Evolutionary conservation across 2,888 invertebrate genomes (phyloP).

Genomic region (Tholera decimalis): DNA sequence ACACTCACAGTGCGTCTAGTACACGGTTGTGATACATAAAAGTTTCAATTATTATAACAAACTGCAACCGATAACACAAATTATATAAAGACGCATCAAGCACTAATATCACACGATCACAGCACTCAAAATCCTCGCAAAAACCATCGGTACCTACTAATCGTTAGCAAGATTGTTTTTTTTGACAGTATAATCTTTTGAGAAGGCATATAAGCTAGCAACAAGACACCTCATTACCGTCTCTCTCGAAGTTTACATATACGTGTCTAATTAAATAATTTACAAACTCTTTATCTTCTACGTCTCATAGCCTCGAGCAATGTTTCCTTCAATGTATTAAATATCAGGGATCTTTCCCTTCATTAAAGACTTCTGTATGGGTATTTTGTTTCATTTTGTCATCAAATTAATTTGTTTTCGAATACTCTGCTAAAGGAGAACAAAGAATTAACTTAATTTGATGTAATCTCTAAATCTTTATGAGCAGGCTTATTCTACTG

Average conservation of each 20-base stretch:
- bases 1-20: too few relatives aligned
- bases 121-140: too few relatives aligned
- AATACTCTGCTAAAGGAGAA: not conserved
- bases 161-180: too few relatives aligned
- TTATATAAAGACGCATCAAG: too few relatives aligned
- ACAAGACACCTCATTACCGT: constrained; percentile 28
- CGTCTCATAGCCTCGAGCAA: constrained; percentile 10
- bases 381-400: constrained; percentile 14
- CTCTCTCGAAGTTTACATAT: constrained; percentile 12
- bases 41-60: too few relatives aligned
- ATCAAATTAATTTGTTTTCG: not conserved
- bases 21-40: too few relatives aligned
- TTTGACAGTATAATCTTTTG: not conserved
- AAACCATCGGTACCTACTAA: too few relatives aligned
- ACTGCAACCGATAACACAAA: too few relatives aligned
- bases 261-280: constrained; percentile 40
- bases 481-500: too few relatives aligned
- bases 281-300: constrained; percentile 7
- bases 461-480: not conserved
- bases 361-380: not conserved
- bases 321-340: constrained; percentile 3
- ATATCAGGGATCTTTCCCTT: constrained; percentile 15
- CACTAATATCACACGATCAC: too few relatives aligned
- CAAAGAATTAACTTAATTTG: constrained; percentile 7
- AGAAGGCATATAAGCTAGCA: constrained; percentile 1